These are phyloP conservation scores for Caenorhabditis tropicalis DNA, from an alignment of 1,140 invertebrate genomes.

Conservation along the genomic window DNA sequence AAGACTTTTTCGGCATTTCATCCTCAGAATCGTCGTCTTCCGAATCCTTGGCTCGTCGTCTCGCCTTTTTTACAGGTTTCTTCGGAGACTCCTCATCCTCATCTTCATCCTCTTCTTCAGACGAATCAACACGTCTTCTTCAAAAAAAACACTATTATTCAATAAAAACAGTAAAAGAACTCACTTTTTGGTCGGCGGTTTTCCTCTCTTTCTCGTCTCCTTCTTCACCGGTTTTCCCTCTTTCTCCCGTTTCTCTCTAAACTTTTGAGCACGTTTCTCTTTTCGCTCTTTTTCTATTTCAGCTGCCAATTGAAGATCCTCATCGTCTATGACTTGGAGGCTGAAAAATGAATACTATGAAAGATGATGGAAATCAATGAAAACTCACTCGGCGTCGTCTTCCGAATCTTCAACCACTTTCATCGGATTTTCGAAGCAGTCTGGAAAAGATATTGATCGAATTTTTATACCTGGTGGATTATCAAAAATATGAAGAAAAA, in stretches of 20 bases:
- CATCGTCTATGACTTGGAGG: slow-evolving; percentile 36
- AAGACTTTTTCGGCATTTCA: neutral
- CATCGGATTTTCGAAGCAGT: neutral
- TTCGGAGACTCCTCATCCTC: no score
- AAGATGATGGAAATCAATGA: neutral
- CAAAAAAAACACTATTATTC: neutral
- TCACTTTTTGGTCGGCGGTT: neutral
- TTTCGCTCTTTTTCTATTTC: slow-evolving; percentile 39
- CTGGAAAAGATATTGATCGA: no score
- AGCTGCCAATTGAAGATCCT: slow-evolving; percentile 35
- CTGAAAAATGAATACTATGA: neutral
- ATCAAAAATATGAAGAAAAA: neutral
- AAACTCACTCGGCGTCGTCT: slow-evolving; percentile 33
- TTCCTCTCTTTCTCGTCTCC: neutral
- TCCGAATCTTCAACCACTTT: neutral
- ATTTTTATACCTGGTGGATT: no score
- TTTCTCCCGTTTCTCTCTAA: slow-evolving; percentile 18
- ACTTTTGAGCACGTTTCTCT: slow-evolving; percentile 28
- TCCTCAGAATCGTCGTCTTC: neutral
- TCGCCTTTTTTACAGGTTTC: neutral
- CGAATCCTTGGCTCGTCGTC: no score
- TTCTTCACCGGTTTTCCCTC: slow-evolving; percentile 11
- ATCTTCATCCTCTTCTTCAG: neutral
- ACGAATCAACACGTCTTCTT: neutral
- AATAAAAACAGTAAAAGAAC: neutral